Base-by-base conservation (phyloP, 23 tunicate genomes). In the Trididemnum miniatum region DNA sequence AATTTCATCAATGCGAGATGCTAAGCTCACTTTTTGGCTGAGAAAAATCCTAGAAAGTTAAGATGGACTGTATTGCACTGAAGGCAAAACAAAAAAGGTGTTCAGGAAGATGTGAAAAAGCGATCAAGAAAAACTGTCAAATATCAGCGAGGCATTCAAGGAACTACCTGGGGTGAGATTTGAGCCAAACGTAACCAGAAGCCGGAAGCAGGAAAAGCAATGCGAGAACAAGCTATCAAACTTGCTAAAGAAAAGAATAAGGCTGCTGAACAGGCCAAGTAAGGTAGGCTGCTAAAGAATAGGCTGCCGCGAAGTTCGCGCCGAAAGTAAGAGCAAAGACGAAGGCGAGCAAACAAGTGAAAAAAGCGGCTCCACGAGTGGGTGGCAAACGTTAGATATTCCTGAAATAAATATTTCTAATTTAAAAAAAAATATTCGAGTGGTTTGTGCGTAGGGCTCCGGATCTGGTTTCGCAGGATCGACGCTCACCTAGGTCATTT, bases 41-140 rank as follows among this genome's bases (percentile, higher is more conserved):
- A 96, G 93, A 96, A 96, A 83, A 96, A 91, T 76, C 99, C 96
- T 23, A 57, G 96, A 39, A 96, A 96, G 65, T 82, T 96, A n/a
- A n/a, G n/a, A n/a, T n/a, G n/a, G 3, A 96, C 99, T 38, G 89
- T 96, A 4, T 78, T 96, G 69, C 91, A 96, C 84, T 35, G 99
- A 64, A 78, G 99, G 64, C 91, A 96, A 72, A 80, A 96, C 87
- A 96, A 96, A 74, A 96, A 96, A 71, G 99, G 99, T 1, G 65
- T 84, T 3, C 90, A 88, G 85, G 99, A 92, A 73, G 92, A 88
- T 28, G 86, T 76, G 30, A 96, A 96, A 71, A 85, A 78, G 71
- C 91, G 99, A 9, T 71, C 91, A 15, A 87, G 99, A 0, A 83
- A 89, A 34, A 86, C 74, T 36, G 82, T 83, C 9, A 96, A 96